phyloP scores from a whole-genome alignment of 2,888 invertebrate species.

The Lamproptera curius region DNA sequence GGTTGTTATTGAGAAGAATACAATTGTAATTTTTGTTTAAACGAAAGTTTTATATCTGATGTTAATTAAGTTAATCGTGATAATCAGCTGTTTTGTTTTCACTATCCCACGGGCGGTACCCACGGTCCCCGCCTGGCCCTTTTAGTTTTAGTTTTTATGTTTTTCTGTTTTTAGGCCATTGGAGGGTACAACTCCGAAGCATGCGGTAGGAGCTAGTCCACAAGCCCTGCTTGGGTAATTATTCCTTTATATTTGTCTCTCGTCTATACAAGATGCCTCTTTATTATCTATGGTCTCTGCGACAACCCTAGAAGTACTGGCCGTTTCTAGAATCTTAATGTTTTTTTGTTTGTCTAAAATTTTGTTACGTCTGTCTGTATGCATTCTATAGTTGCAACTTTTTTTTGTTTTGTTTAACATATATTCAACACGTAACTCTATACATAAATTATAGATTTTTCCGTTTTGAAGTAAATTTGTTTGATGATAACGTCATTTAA shows the following conservation, averaged over 20 bases:
- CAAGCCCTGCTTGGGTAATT: conserved; percentile 83
- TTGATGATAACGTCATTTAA: not conserved
- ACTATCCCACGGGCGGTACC: too few species aligned
- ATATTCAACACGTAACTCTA: not conserved
- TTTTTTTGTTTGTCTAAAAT: not conserved
- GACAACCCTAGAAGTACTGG: conserved; percentile 6
- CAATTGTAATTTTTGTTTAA: too few species aligned
- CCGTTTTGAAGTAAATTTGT: not conserved
- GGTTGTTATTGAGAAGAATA: too few species aligned
- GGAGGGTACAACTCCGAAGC: conserved; percentile 78
- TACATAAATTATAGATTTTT: not conserved
- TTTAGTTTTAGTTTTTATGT: conserved; percentile 66
- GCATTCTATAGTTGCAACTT: conserved; percentile 10
- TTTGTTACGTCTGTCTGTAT: not conserved
- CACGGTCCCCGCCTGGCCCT: conserved; percentile 49
- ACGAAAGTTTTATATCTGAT: conserved; percentile 25
- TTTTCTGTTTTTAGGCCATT: conserved; percentile 82
- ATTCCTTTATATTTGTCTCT: conserved; percentile 37
- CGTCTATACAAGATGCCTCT: not conserved
- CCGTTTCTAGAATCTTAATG: not conserved
- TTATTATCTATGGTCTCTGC: conserved; percentile 1
- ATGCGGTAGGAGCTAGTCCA: conserved; percentile 77
- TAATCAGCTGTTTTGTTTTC: conserved; percentile 29
- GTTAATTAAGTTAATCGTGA: conserved; percentile 18
- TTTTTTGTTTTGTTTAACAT: not conserved